Evolutionary conservation across 1,140 invertebrate genomes (phyloP), one percentile per base, ranked within the genome.

Genomic region (Diorhabda sublineata): DNA sequence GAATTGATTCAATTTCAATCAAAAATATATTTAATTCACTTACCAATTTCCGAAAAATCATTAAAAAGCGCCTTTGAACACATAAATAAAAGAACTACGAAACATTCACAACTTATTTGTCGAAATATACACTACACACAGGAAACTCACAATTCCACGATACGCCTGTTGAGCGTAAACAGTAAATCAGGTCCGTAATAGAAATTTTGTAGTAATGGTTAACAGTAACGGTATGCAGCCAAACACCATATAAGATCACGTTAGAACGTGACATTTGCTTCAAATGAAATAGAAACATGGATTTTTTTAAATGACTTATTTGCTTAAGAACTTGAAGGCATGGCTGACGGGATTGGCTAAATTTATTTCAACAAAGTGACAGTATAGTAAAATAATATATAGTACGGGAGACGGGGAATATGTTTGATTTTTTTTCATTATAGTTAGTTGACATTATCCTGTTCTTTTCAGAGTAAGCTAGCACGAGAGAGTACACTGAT

Each of bases 81-180:
- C 75, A 77, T 75, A 77, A 74, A 75, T 71, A 69, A 70, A 58
- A 59, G 11, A 71, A 77, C 66, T 64, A 66, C 71, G 73, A 72
- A 64, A 71, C 73, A 69, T 68, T 63, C 43, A 68, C 70, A 41
- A 76, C 61, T 68, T 74, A 74, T 76, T 77, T 75, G 73, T 75
- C 74, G 71, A 73, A 73, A 74, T 75, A 75, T 71, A 8, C 47
- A 71, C 72, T 75, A 75, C 72, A 26, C 26, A 71, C 72, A 72
- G 72, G 72, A 74, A 74, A 76, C 47, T 52, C 6, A 11, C 6
- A 72, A 75, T 73, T 77, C 72, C 76, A 73, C 72, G 76, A 77
- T 75, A 79, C 75, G 77, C 75, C 74, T 68, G 73, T 69, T 78
- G 76, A 77, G 70, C 77, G 71, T 76, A 75, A 79, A 79, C 76